phyloP scores from a whole-genome alignment of 2,113 vertebrate species.

The Larimichthys crocea region DNA sequence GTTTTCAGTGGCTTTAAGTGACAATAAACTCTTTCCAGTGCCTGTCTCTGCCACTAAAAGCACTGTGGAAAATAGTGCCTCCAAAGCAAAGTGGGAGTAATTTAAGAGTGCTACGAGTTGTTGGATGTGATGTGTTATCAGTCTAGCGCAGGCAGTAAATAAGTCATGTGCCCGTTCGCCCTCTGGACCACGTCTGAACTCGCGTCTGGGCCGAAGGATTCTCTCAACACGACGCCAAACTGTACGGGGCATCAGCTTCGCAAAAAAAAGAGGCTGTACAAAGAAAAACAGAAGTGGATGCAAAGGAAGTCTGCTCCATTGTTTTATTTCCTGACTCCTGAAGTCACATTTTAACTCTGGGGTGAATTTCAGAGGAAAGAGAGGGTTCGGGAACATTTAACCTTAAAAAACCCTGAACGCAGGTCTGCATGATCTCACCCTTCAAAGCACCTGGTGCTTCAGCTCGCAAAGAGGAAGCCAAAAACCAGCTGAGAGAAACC shows the following conservation, averaged over 20 bases:
- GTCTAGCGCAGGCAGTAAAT: constrained; percentile 26
- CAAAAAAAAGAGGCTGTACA: constrained; percentile 1
- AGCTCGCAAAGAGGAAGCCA: not conserved
- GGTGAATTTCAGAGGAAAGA: constrained; percentile 28
- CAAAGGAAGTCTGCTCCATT: constrained; percentile 46
- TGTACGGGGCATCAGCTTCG: not conserved
- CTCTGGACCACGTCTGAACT: constrained; percentile 25
- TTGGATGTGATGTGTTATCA: constrained; percentile 51
- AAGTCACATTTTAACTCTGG: constrained; percentile 10
- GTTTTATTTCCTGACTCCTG: constrained; percentile 49
- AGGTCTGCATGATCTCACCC: constrained; percentile 4
- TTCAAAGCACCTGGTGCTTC: constrained; percentile 16
- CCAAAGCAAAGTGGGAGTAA: constrained; percentile 66
- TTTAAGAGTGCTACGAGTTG: constrained; percentile 48
- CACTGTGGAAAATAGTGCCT: constrained; percentile 67
- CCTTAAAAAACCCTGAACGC: not conserved
- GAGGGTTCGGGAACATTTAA: constrained; percentile 34
- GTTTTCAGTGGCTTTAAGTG: constrained; percentile 93
- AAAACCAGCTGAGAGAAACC: not conserved
- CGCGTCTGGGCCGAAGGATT: not conserved
- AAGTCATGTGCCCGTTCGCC: constrained; percentile 27
- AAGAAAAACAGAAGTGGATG: constrained; percentile 23
- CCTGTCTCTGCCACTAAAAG: constrained; percentile 72
- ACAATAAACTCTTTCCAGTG: constrained; percentile 85
- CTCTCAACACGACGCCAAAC: not conserved